Evolutionary conservation across 2,113 vertebrate species (phyloP).

Genomic region (Psettodes erumei): DNA sequence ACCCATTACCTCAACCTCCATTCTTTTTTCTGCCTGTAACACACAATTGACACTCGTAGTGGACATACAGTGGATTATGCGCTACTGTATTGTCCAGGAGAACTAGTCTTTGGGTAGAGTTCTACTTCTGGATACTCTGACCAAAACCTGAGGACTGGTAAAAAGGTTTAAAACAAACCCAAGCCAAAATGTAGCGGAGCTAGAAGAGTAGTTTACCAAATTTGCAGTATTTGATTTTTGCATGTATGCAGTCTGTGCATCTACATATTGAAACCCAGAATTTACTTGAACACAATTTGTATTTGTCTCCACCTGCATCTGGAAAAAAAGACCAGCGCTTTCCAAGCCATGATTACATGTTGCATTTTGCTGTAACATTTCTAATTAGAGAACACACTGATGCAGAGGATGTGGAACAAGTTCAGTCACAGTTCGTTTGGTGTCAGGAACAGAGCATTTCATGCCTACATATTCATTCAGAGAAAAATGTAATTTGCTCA

Average conservation of each 20-base stretch:
- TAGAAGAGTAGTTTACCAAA: background rate
- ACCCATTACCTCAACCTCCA: no score
- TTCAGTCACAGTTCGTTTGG: slow-evolving; percentile 60
- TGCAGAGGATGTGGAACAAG: slow-evolving; percentile 65
- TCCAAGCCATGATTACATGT: slow-evolving; percentile 67
- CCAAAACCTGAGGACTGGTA: no score
- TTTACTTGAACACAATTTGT: slow-evolving; percentile 40
- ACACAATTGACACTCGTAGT: background rate
- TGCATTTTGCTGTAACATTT: slow-evolving; percentile 63
- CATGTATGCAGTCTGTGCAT: slow-evolving; percentile 12
- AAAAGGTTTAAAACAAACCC: background rate
- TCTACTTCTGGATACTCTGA: no score
- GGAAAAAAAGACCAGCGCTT: slow-evolving; percentile 46
- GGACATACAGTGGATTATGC: background rate
- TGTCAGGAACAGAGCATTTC: slow-evolving; percentile 26
- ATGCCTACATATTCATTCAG: background rate
- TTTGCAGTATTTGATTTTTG: background rate
- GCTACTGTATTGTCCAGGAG: no score
- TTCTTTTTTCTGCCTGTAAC: no score
- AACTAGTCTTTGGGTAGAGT: no score
- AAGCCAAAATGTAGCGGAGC: background rate
- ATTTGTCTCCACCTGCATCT: slow-evolving; percentile 59
- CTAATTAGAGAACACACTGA: slow-evolving; percentile 69
- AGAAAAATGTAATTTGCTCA: background rate
- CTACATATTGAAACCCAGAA: slow-evolving; percentile 41